These are phyloP conservation scores for Sus scrofa DNA, from an alignment of 2,113 vertebrate genomes.

Conservation along the genomic window T2T-Sscrofa CM000826.6:94981001-94981500, in stretches of 20 bases:
- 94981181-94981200: too few species aligned
- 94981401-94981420: neutral
- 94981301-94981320: neutral
- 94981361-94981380: neutral
- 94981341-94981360: neutral
- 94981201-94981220: neutral
- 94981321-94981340: neutral
- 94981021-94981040: too few species aligned
- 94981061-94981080: too few species aligned
- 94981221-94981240: neutral
- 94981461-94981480: slow-evolving; percentile 34
- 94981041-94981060: too few species aligned
- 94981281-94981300: neutral
- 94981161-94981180: too few species aligned
- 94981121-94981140: too few species aligned
- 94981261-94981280: neutral
- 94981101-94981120: too few species aligned
- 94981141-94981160: too few species aligned
- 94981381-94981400: neutral
- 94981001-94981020: too few species aligned
- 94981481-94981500: neutral
- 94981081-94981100: too few species aligned
- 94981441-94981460: neutral
- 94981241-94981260: neutral
- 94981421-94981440: neutral